phyloP scores from a whole-genome alignment of 1,140 invertebrate species.

The Drosophila littoralis region DNA sequence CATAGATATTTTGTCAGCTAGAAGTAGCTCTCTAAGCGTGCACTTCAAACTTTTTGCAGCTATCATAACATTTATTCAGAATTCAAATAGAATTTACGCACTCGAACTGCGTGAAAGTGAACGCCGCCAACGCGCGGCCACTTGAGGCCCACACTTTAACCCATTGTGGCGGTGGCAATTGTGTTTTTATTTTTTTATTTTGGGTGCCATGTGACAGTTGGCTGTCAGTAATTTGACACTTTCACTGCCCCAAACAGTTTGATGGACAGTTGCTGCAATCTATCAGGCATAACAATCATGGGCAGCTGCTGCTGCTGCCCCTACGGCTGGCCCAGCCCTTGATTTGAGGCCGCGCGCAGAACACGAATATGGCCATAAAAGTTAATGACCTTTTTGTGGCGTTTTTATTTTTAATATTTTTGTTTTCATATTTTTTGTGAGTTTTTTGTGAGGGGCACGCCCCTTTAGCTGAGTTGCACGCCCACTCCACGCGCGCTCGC shows the following conservation, averaged over 20 bases:
- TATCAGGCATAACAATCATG: slow-evolving; percentile 3
- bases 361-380: slow-evolving; percentile 39
- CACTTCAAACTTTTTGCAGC: slow-evolving; percentile 18
- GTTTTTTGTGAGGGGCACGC: slow-evolving; percentile 44
- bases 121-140: slow-evolving; percentile 13
- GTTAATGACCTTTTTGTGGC: slow-evolving; percentile 69
- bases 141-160: slow-evolving; percentile 31
- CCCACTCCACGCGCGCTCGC: slow-evolving; percentile 54
- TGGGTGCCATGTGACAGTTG: slow-evolving; percentile 42
- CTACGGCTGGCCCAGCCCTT: slow-evolving; percentile 9
- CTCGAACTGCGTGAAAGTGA: slow-evolving; percentile 33
- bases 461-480: slow-evolving; percentile 42
- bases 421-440: slow-evolving; percentile 4
- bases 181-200: neutral
- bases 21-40: slow-evolving; percentile 12
- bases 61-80: slow-evolving; percentile 31
- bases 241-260: slow-evolving; percentile 38
- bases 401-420: slow-evolving; percentile 35
- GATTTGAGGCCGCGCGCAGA: slow-evolving; percentile 21
- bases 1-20: neutral
- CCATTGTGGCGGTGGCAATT: slow-evolving; percentile 40
- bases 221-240: slow-evolving; percentile 51
- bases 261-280: slow-evolving; percentile 28
- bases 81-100: slow-evolving; percentile 18
- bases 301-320: neutral